A percentile compares a stretch with the other conserved stretches of the same genome.
Conservation (phyloP, 2,113 vertebrate species). For the Lampris incognitus region DNA sequence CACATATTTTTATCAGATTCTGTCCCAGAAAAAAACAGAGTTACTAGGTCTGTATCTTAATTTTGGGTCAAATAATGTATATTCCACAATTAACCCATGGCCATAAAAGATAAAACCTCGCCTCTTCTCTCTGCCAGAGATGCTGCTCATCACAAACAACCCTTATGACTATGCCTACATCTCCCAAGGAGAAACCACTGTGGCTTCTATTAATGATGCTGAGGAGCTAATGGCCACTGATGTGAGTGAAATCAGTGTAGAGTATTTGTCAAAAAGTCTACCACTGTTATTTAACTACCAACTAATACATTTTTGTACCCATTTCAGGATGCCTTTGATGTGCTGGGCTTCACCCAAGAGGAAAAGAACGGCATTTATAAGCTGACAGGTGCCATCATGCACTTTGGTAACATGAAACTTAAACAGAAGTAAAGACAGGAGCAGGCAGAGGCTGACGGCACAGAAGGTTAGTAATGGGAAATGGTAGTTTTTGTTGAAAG, state of each 20-base stretch:
- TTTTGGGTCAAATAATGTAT: not conserved
- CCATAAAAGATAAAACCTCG: too few relatives aligned
- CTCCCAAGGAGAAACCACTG: conserved; percentile 79
- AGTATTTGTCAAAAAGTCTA: too few relatives aligned
- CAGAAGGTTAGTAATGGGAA: conserved; percentile 73
- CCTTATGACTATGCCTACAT: conserved; percentile 77
- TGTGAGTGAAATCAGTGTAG: conserved; percentile 72
- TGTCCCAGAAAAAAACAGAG: conserved; percentile 91
- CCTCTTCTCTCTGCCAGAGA: conserved; percentile 53
- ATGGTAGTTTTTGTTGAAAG: too few relatives aligned
- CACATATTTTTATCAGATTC: conserved; percentile 95
- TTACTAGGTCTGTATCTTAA: conserved; percentile 77
- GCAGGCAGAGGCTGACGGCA: conserved; percentile 85
- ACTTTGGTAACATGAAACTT: conserved; percentile 87
- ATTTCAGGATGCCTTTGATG: conserved; percentile 81
- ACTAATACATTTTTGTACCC: not conserved
- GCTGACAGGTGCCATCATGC: conserved; percentile 86
- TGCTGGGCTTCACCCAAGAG: conserved; percentile 83
- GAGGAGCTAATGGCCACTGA: conserved; percentile 90
- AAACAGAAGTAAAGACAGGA: conserved; percentile 87
- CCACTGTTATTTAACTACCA: not conserved
- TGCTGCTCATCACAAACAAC: conserved; percentile 78
- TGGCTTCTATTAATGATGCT: conserved; percentile 81
- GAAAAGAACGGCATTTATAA: conserved; percentile 82
- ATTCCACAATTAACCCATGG: too few relatives aligned